Evolutionary conservation across 2,797 vertebrate species (phyloP), one percentile per base, ranked within the genome.

Genomic region (Liasis olivaceus): DNA sequence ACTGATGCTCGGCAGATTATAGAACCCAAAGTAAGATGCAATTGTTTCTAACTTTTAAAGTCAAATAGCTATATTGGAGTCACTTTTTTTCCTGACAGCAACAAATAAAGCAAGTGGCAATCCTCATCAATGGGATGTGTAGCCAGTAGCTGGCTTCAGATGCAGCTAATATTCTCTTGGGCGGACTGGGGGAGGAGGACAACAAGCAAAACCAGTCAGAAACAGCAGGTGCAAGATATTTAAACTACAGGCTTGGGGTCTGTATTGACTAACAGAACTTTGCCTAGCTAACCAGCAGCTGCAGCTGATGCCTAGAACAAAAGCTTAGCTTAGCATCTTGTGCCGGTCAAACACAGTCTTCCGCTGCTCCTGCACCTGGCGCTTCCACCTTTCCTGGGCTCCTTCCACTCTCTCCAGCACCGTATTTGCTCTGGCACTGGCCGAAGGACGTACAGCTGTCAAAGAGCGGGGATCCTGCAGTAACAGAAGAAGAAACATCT

Each of bases 311-410:
- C 15, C 56, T 63, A 60, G 84, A 77, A 20, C 0, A 0, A 62
- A 6, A 85, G 9, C 26, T 94, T 99, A 99, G 97, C 99, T 99
- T 51, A 99, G 98, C 98, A 99, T 98, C 97, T 99, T 99, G 97
- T 99, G 99, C 42, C 99, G 98, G 93, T 99, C 99, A 0, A 99
- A 99, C 87, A 99, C 99, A 0, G 99, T 99, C 97, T 99, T 99
- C 95, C 99, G 98, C 95, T 99, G 99, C 94, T 99, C 99, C 97
- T 99, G 99, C 95, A 99, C 99, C 96, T 99, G 99, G 94, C 98
- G 98, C 96, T 99, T 99, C 99, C 99, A 99, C 94, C 99, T 98
- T 96, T 99, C 99, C 97, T 99, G 99, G 0, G 99, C 99, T 0
- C 99, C 99, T 90, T 99, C 99, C 13, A 99, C 98, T 0, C 99